Conservation (phyloP, 2,888 invertebrate genomes). For the Halictus quadricinctus region DNA sequence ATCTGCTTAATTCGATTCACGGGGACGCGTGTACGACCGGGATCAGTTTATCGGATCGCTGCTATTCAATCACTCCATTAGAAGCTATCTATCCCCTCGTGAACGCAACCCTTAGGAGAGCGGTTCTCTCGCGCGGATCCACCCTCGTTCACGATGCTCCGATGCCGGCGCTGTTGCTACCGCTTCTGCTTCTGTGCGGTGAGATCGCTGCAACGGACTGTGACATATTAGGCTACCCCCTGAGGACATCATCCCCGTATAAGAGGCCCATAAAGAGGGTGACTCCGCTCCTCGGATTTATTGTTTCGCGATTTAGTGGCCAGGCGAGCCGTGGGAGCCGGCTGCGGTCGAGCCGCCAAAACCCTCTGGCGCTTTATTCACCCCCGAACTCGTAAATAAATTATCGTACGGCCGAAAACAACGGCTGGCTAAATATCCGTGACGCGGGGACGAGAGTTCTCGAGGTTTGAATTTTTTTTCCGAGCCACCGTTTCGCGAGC, state of each 20-base stretch:
- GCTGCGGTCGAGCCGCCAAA: conserved; percentile 40
- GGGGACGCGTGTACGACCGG: conserved; percentile 45
- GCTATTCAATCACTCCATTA: conserved; percentile 82
- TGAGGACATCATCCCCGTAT: conserved; percentile 76
- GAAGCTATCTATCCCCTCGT: conserved; percentile 72
- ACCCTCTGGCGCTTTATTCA: conserved; percentile 12
- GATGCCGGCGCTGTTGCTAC: conserved; percentile 4
- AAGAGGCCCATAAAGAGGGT: conserved; percentile 76
- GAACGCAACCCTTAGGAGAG: conserved; percentile 61
- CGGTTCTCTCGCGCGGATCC: conserved; percentile 47
- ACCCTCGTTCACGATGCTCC: conserved; percentile 62
- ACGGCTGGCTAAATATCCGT: not conserved
- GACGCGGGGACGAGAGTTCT: not conserved
- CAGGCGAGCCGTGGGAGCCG: conserved; percentile 70
- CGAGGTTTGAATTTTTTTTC: not conserved
- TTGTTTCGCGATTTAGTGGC: conserved; percentile 81
- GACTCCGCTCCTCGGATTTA: conserved; percentile 76
- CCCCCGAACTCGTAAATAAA: conserved; percentile 62
- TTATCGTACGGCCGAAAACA: conserved; percentile 47
- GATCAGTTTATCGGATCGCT: conserved; percentile 78
- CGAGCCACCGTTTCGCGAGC: not conserved
- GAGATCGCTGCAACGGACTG: conserved; percentile 81
- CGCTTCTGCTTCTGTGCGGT: conserved; percentile 47
- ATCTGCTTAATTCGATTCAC: conserved; percentile 62
- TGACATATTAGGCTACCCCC: conserved; percentile 82